Conservation (phyloP, 53 echinoderm and acorn worm species). For the Paracentrotus lividus region DNA sequence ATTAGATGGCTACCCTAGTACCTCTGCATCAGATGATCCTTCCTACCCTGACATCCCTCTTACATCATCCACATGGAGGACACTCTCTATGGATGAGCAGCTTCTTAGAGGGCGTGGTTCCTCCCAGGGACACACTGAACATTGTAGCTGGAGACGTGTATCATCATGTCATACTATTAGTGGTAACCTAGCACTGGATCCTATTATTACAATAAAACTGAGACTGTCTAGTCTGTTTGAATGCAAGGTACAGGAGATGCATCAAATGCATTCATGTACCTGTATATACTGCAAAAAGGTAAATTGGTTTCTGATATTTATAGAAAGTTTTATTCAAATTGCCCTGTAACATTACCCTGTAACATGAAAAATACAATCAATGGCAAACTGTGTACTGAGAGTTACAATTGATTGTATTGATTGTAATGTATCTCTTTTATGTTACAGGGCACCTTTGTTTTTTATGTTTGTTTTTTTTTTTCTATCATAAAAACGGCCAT, state of each 20-base stretch:
- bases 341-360: too few relatives aligned
- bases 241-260: conserved; percentile 85
- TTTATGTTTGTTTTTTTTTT: too few relatives aligned
- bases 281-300: conserved; percentile 94
- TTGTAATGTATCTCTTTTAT: too few relatives aligned
- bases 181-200: conserved; percentile 90
- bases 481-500: too few relatives aligned
- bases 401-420: too few relatives aligned
- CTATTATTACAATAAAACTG: conserved; percentile 89
- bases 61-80: conserved; percentile 22
- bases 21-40: background rate
- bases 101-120: background rate
- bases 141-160: background rate
- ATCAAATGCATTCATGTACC: conserved; percentile 88
- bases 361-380: too few relatives aligned
- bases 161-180: conserved; percentile 77
- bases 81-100: conserved; percentile 34
- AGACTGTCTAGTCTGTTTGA: conserved; percentile 92
- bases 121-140: background rate
- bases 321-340: too few relatives aligned
- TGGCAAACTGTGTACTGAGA: too few relatives aligned
- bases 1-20: background rate
- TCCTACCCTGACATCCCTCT: background rate
- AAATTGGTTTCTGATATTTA: too few relatives aligned
- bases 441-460: too few relatives aligned